These are phyloP conservation scores for Caenorhabditis uteleia DNA, from an alignment of 2,888 invertebrate genomes.

Conservation along the genomic window DNA sequence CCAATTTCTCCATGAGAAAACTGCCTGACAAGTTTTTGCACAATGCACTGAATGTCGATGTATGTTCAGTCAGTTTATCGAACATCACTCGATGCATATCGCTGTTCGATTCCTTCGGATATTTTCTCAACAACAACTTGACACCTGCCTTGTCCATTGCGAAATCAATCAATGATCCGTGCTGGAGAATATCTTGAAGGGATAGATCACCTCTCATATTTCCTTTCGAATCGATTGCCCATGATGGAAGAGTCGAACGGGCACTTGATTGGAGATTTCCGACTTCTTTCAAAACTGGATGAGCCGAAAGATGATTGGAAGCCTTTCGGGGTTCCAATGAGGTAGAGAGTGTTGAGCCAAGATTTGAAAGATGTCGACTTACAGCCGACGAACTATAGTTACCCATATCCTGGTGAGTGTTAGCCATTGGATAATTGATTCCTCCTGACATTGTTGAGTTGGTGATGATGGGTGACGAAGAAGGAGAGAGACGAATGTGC, in stretches of 20 bases:
- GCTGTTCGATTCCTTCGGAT: slow-evolving; percentile 10
- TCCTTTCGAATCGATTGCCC: slow-evolving; percentile 22
- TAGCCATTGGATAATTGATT: too few relatives aligned
- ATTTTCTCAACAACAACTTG: slow-evolving; percentile 27
- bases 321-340: slow-evolving; percentile 1
- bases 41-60: slow-evolving; percentile 17
- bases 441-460: too few relatives aligned
- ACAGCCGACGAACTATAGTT: neutral
- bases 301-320: neutral
- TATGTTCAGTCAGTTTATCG: slow-evolving; percentile 29
- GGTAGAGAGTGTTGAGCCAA: neutral
- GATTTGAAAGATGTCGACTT: neutral
- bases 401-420: neutral
- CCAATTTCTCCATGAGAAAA: slow-evolving; percentile 47
- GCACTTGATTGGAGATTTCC: slow-evolving; percentile 8
- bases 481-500: too few relatives aligned
- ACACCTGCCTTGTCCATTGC: slow-evolving; percentile 41
- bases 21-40: slow-evolving; percentile 43
- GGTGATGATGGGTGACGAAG: too few relatives aligned
- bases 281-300: neutral
- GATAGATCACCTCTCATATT: slow-evolving; percentile 11
- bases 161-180: slow-evolving; percentile 29
- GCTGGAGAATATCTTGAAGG: slow-evolving; percentile 23
- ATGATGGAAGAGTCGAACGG: slow-evolving; percentile 23
- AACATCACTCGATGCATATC: slow-evolving; percentile 13